These are phyloP conservation scores for Leptopilina drosophilae DNA, from an alignment of 2,888 invertebrate species.

Conservation along the genomic window DNA sequence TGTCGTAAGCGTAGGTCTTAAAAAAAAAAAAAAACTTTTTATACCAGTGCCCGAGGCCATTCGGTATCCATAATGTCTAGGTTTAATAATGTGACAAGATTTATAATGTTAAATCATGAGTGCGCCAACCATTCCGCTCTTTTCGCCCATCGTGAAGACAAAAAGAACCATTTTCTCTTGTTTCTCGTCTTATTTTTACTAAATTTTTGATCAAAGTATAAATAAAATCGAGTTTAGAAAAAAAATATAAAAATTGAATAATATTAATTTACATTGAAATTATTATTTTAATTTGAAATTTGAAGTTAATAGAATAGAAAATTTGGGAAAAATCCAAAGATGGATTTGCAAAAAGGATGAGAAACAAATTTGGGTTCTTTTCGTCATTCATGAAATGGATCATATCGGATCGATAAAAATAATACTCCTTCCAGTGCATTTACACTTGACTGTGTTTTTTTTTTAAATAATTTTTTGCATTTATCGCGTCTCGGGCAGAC, in stretches of 20 bases:
- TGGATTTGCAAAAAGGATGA: not conserved
- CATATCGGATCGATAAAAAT: not conserved
- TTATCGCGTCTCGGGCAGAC: slow-evolving; percentile 40
- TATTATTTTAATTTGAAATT: too few relatives aligned
- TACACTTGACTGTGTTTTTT: slow-evolving; percentile 46
- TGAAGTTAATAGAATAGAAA: too few relatives aligned
- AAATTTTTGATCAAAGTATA: too few relatives aligned
- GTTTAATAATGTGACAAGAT: slow-evolving; percentile 15
- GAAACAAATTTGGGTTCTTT: slow-evolving; percentile 5
- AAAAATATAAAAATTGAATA: too few relatives aligned
- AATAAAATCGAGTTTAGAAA: too few relatives aligned
- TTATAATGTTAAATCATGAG: slow-evolving; percentile 32
- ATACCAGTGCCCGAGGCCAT: slow-evolving; percentile 36
- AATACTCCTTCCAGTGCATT: slow-evolving; percentile 42
- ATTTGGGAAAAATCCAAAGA: too few relatives aligned
- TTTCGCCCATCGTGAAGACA: too few relatives aligned
- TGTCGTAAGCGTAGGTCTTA: slow-evolving; percentile 28
- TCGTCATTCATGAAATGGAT: slow-evolving; percentile 9
- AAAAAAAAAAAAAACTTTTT: slow-evolving; percentile 9
- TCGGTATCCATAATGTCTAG: slow-evolving; percentile 5
- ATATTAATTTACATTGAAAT: too few relatives aligned
- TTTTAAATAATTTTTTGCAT: slow-evolving; percentile 45
- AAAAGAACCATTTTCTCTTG: too few relatives aligned
- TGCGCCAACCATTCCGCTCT: slow-evolving; percentile 25
- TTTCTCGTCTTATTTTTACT: too few relatives aligned